These are phyloP conservation scores for Lepidurus couesii DNA, from an alignment of 1,140 invertebrate genomes.

Conservation along the genomic window DNA sequence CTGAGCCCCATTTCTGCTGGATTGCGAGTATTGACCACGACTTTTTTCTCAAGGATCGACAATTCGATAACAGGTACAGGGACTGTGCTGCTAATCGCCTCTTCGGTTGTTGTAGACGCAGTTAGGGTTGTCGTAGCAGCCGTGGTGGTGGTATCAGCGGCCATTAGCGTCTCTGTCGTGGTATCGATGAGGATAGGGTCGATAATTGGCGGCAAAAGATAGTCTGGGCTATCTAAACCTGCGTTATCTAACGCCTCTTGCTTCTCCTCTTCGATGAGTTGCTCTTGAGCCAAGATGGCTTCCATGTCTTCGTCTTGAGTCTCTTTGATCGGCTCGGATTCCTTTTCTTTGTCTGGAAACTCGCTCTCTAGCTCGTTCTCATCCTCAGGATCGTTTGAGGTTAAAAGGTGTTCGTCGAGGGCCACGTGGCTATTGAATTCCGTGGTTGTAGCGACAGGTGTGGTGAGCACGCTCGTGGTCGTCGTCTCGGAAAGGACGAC, in stretches of 20 bases:
- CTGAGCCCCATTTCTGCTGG: not conserved
- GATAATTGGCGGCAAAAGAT: not conserved
- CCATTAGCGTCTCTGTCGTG: not conserved
- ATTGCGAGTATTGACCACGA: not conserved
- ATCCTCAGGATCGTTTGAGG: not conserved
- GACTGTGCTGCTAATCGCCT: not conserved
- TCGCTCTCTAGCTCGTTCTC: slow-evolving; percentile 12
- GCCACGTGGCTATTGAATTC: not conserved
- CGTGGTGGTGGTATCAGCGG: slow-evolving; percentile 4
- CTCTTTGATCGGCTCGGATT: not conserved
- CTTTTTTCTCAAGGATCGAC: not conserved
- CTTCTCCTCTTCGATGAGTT: not conserved
- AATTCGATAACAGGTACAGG: not conserved
- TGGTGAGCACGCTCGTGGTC: not conserved
- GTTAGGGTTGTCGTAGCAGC: not conserved
- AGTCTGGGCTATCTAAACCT: not conserved
- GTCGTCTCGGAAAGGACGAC: too few relatives aligned
- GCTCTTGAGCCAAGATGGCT: not conserved
- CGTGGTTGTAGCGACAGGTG: not conserved
- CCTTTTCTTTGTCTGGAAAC: not conserved
- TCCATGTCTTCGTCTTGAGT: not conserved
- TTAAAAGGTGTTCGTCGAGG: not conserved
- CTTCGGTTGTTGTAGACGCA: not conserved
- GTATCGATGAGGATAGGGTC: not conserved
- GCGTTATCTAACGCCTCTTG: not conserved